A percentile compares a stretch with the other conserved stretches of the same genome.
phyloP scores from a whole-genome alignment of 2,888 invertebrate genomes.

The Gastracanthus pulcherrimus region DNA sequence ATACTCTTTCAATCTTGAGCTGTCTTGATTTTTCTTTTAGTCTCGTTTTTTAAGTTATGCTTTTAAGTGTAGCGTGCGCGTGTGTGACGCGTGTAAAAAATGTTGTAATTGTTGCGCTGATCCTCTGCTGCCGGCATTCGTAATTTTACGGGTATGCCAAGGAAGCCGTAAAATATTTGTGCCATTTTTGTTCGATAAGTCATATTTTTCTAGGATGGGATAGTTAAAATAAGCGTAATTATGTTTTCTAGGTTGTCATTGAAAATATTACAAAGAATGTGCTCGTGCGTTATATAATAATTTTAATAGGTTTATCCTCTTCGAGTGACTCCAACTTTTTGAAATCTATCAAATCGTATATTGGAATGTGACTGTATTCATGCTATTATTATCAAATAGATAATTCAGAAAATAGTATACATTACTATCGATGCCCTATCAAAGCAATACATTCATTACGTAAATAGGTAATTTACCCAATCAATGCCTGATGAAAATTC shows the following conservation, averaged over 20 bases:
- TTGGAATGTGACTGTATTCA: not conserved
- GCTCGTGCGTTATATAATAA: not conserved
- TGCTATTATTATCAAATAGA: not conserved
- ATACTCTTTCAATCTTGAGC: no score
- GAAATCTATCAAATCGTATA: not conserved
- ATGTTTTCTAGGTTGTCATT: not conserved
- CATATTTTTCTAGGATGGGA: not conserved
- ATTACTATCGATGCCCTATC: no score
- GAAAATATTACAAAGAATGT: not conserved
- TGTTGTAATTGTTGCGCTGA: not conserved
- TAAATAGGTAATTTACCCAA: not conserved
- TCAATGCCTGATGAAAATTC: not conserved
- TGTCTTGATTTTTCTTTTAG: not conserved
- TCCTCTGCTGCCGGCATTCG: not conserved
- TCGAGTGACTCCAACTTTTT: not conserved
- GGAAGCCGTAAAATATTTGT: not conserved
- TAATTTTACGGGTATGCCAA: slow-evolving; percentile 6
- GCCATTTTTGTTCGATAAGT: not conserved
- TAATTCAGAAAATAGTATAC: no score
- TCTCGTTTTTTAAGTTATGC: not conserved
- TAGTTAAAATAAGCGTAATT: not conserved
- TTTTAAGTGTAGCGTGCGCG: slow-evolving; percentile 4
- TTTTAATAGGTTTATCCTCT: not conserved
- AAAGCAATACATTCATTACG: no score
- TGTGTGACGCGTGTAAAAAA: not conserved